Evolutionary conservation across 1,140 invertebrate genomes (phyloP), one percentile per base, ranked within the genome.

Genomic region (Triops cancriformis): DNA sequence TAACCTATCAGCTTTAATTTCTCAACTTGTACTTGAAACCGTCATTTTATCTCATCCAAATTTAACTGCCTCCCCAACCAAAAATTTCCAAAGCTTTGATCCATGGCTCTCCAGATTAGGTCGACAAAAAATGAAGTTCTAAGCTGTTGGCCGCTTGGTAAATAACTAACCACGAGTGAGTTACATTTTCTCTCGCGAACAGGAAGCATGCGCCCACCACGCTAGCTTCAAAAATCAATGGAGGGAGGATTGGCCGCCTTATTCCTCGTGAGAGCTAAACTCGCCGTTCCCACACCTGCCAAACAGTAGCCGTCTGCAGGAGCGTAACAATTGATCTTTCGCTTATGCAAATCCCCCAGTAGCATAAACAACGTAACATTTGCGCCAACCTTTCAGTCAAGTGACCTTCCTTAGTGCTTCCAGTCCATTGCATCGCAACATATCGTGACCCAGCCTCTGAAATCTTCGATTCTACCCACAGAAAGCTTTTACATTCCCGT

Each of bases 401-500:
- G 51, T 64, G n/a, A n/a, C 51, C 51, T 64, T 64, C 51, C 14
- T 23, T 37, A 64, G 51, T 64, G 51, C 51, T 64, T 64, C 51
- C 14, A 64, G 18, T 18, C 23, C 23, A 64, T 5, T 64, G 14
- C 6, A 1, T 64, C 31, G 7, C 7, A 37, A 37, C 31, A 37
- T 37, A 37, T 37, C 31, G 31, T 37, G 31, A 37, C 31, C 31
- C 31, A 37, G 31, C 31, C 31, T 37, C 7, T 37, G 31, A 7
- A 37, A 37, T 4, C 31, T 37, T 37, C 31, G 7, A 37, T 37
- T 37, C 31, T 7, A 7, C 31, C 2, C 2, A 37, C 31, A 37
- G 31, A 37, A 64, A 64, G 18, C 5, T 45, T 45, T 3, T 1
- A 45, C 43, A 45, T n/a, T 14, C 51, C 23, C 51, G 6, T 18